Evolutionary conservation across 2,797 vertebrate species (phyloP), one percentile per base, ranked within the genome.

Genomic region (Denticeps clupeoides): DNA sequence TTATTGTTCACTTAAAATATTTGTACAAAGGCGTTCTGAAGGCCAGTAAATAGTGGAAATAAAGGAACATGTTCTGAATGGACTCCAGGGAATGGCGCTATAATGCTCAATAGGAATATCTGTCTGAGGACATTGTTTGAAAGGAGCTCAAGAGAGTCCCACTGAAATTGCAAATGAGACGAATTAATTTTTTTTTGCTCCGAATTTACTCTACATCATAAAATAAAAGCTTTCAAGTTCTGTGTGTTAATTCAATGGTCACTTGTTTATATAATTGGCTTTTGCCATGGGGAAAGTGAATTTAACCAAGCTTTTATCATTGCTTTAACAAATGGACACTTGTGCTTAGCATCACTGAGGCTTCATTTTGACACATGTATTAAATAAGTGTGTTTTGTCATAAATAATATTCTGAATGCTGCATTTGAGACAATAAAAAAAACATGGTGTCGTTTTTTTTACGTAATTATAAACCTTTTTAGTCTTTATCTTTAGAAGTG

Each of bases 171-270:
- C 59, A 71, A 77, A 77, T 74, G 65, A 72, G 70, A 70, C 69
- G 65, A 62, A 65, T 76, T 68, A 56, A 70, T 73, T 66, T 59
- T 73, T 66, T 59, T 59, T 71, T 73, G 59, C 46, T 57, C 62
- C 60, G 55, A 72, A 67, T 72, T 61, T 72, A 63, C 77, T 78
- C 64, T 66, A 64, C 69, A 78, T 72, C 68, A 72, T 68, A 77
- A 72, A 76, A 74, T 75, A 77, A 81, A 80, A 76, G 74, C 73
- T 77, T 77, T 79, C 67, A 79, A 75, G 71, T 79, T 79, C 44
- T 56, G 67, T 49, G 71, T 79, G 71, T 70, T 79, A 77, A 78
- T 81, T 82, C 68, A 78, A 70, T 77, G 70, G 73, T 78, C 75
- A 77, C 72, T 81, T 76, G 65, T 80, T 78, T 74, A 65, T 74